Evolutionary conservation across 2,797 vertebrate species (phyloP), one percentile per base, ranked within the genome.

Genomic region (Aphelocoma californica): DNA sequence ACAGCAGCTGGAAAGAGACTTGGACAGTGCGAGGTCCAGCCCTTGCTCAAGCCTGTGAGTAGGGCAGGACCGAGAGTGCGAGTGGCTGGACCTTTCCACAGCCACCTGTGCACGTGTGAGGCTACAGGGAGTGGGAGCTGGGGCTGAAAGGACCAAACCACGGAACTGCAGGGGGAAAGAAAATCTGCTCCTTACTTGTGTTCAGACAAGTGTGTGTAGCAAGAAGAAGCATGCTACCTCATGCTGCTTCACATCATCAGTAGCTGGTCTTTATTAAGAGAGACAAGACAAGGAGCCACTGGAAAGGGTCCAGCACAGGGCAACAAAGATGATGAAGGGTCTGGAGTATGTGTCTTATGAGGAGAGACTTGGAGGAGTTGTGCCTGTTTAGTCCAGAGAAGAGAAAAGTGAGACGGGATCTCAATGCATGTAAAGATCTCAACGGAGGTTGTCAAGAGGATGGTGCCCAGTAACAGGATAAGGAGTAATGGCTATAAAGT

Each of bases 1-100:
- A 2, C 31, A 1, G 47, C 32, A 2, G 31, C 53, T 8, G 38
- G 9, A 20, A 7, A 15, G 42, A 6, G 12, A 2, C 34, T 17
- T 4, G 57, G 2, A 1, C 6, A 3, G 24, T 0, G 14, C 26
- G 2, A 26, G 29, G 25, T 29, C 7, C 61, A 4, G 70, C 40
- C 21, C 24, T 21, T 21, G 9, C 18, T 19, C 14, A 6, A 9
- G 56, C 28, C 29, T 32, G 25, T 7, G 72, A 12, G 42, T 3
- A 5, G 34, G 32, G 15, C 56, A 9, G 61, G 38, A 40, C 72
- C 8, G 9, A 38, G 47, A 16, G 42, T 2, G 44, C 32, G 34
- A 23, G 26, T 7, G 72, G 61, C 48, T 3, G 3, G 32, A 44
- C 58, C 32, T 42, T 45, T 8, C 7, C 2, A 4, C 5, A 14